Evolutionary conservation across 1,140 invertebrate genomes (phyloP).

Genomic region (Armadillidium nasatum): DNA sequence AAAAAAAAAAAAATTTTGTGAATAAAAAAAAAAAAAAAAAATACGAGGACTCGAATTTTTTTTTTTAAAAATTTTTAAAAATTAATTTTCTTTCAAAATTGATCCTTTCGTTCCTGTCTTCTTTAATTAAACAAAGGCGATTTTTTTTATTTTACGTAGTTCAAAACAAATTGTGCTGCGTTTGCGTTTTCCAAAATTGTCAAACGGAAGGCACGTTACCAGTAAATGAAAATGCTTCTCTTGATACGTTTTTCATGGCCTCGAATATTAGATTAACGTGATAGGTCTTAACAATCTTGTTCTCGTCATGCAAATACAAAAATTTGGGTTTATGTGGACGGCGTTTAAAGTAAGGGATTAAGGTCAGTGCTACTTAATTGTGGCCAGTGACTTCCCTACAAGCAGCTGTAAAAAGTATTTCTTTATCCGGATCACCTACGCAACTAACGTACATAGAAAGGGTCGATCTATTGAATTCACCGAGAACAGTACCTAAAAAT

Average conservation of each 20-base stretch:
- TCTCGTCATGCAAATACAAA: not conserved
- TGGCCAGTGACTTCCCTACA: not conserved
- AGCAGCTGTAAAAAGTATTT: not conserved
- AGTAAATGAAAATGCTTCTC: not conserved
- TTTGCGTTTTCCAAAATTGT: not conserved
- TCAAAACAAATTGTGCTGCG: not conserved
- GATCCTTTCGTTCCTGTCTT: not conserved
- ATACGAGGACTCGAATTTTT: not conserved
- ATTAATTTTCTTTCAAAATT: not conserved
- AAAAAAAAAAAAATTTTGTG: not conserved
- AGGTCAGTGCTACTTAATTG: not conserved
- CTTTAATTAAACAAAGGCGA: not conserved
- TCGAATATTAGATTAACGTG: not conserved
- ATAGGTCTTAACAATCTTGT: not conserved
- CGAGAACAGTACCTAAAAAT: not conserved
- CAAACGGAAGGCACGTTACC: not conserved
- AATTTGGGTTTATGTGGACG: not conserved
- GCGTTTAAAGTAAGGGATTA: not conserved
- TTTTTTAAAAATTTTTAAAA: not conserved
- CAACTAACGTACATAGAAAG: not conserved
- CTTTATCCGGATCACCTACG: not conserved
- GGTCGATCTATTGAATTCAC: not conserved
- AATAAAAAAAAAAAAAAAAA: constrained; percentile 1
- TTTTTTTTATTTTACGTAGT: not conserved
- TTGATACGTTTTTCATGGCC: not conserved